Percentiles rank a stretch among this genome's conserved stretches.
phyloP scores from a whole-genome alignment of 2,113 vertebrate genomes.

The Chionis minor region DNA sequence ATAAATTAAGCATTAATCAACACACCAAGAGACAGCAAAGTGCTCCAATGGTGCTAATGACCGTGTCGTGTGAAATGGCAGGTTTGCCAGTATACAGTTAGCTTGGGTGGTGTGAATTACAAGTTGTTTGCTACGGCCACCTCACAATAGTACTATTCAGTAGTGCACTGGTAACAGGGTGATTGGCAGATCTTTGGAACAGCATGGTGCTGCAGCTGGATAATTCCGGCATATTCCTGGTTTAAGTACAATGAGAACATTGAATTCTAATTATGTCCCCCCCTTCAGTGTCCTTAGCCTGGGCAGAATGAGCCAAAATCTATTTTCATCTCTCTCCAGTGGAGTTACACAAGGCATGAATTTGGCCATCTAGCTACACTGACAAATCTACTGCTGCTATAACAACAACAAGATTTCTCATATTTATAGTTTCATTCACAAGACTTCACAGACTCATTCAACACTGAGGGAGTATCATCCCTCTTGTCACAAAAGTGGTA shows the following conservation, averaged over 20 bases:
- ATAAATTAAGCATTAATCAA: neutral
- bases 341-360: neutral
- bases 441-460: neutral
- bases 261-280: constrained; percentile 36
- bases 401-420: neutral
- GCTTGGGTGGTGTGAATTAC: constrained; percentile 27
- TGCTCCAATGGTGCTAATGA: neutral
- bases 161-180: neutral
- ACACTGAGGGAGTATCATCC: neutral
- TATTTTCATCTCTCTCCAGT: neutral
- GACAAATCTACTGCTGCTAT: neutral
- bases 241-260: constrained; percentile 53
- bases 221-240: constrained; percentile 47
- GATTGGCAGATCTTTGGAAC: constrained; percentile 60
- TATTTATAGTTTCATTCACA: neutral
- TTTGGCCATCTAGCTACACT: neutral
- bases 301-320: constrained; percentile 4
- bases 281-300: neutral
- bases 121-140: constrained; percentile 30
- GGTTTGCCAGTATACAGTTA: neutral
- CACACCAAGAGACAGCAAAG: neutral
- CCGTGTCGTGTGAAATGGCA: neutral
- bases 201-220: constrained; percentile 31
- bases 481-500: neutral
- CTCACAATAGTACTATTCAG: constrained; percentile 51